Conservation (phyloP, 2,797 vertebrate species). For the Uromys caudimaculatus region DNA sequence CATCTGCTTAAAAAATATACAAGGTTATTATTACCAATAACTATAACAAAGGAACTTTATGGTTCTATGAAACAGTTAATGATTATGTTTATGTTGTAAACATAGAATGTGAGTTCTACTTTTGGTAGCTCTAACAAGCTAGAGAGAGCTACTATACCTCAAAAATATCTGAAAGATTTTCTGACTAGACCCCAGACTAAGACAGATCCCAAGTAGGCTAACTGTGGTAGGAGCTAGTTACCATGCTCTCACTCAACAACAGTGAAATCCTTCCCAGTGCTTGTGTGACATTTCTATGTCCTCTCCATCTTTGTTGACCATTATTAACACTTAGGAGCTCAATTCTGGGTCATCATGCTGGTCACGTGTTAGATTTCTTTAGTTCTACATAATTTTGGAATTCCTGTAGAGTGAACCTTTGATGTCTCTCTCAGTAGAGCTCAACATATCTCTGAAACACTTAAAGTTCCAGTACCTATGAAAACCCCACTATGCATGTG, state of each 20-base stretch:
- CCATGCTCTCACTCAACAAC: background rate
- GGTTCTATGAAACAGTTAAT: background rate
- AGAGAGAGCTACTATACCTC: background rate
- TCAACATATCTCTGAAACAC: background rate
- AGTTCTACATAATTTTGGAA: background rate
- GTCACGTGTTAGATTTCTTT: background rate
- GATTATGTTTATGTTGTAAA: background rate
- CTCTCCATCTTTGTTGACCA: background rate
- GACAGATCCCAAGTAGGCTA: background rate
- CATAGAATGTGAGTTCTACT: background rate
- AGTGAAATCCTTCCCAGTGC: background rate
- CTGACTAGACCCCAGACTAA: background rate
- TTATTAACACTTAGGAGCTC: background rate
- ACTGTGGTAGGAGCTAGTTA: background rate
- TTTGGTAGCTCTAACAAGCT: background rate
- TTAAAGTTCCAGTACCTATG: background rate
- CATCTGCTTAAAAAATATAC: background rate
- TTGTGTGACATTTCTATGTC: background rate
- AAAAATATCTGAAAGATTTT: background rate
- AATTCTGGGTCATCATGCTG: background rate
- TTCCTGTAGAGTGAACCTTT: background rate
- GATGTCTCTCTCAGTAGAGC: background rate
- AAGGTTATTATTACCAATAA: background rate
- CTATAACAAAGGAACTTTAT: background rate
- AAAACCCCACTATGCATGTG: background rate